Evolutionary conservation across 2,113 vertebrate genomes (phyloP), one percentile per base, ranked within the genome.

Genomic region (Forbesichthys agassizii): DNA sequence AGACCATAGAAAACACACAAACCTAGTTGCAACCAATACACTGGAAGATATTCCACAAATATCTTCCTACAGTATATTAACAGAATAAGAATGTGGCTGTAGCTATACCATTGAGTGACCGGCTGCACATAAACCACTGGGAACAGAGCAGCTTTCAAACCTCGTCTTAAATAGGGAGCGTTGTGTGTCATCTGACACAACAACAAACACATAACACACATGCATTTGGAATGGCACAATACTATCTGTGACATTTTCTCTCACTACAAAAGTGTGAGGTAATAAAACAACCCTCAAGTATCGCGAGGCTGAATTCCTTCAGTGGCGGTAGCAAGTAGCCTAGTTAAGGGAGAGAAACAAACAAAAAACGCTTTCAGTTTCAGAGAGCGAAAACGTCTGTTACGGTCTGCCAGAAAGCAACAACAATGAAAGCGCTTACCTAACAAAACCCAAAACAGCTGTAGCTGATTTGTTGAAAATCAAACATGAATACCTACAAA

Each of bases 401-500:
- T 27, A 27, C 27, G 27, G 16, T 64, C 18, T 64, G 9, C 5
- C 3, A 76, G 58, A 70, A 0, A 13, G 52, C 2, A 61, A 33
- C 0, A 55, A 48, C 14, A 71, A 3, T 52, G 59, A 14, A 49
- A 69, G 51, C 9, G 27, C 7, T 1, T 3, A 51, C 33, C 13
- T 18, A 58, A 55, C 11, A 36, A 65, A 7, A 61, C 36, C 7
- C 36, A 61, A 20, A 48, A 20, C 0, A 48, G 1, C n/a, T 20
- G 27, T 55, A 5, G 14, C 13, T 49, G 64, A 58, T 33, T 47
- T 1, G 10, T n/a, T 20, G 1, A 61, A 67, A 65, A 53, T 36
- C n/a, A 16, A 64, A 64, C 71, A 5, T 5, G 53, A 77, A 90
- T 95, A 98, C 97, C 90, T 94, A 98, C 97, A 78, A 92, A 75